Evolutionary conservation across 2,797 vertebrate species (phyloP), one percentile per base, ranked within the genome.

Genomic region (Pseudochirops corinnae): DNA sequence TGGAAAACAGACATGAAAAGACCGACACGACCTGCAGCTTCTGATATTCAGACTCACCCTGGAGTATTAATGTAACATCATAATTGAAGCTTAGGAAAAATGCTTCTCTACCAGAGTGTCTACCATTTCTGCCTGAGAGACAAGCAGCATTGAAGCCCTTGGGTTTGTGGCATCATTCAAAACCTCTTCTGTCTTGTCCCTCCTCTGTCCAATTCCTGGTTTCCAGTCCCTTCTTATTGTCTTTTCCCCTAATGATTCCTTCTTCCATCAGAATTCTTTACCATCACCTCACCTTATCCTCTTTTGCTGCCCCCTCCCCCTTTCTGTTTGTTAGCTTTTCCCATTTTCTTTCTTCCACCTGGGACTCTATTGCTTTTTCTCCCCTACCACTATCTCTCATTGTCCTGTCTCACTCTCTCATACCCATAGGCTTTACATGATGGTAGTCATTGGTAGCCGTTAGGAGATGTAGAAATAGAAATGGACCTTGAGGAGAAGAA

Each of bases 1-100:
- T 98, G 93, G 95, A 96, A 97, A 96, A 94, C 96, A 96, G 98
- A 93, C 95, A 96, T 91, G 39, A 97, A 98, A 98, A 97, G 97
- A 91, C 96, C 96, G 94, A 29, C 96, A 94, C 94, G 97, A 97
- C 98, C 97, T 57, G 91, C 29, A 90, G 97, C 96, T 97, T 97
- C 97, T 92, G 95, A 60, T 95, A 96, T 5, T 96, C 3, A 0
- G 94, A 96, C 95, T 98, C 97, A 62, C 97, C 95, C 97, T 5
- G 33, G 94, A 98, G 96, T 58, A 62, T 97, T 97, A 94, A 97
- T 93, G 96, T 96, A 97, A 94, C 94, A 3, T 95, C 96, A 93
- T 96, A 96, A 97, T 62, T 93, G 97, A 97, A 98, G 97, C 93
- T 0, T 39, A 93, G 94, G 91, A 91, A 93, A 97, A 97, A 93